phyloP scores from a whole-genome alignment of 2,797 vertebrate genomes.

The Phrynocephalus vlangalii region DNA sequence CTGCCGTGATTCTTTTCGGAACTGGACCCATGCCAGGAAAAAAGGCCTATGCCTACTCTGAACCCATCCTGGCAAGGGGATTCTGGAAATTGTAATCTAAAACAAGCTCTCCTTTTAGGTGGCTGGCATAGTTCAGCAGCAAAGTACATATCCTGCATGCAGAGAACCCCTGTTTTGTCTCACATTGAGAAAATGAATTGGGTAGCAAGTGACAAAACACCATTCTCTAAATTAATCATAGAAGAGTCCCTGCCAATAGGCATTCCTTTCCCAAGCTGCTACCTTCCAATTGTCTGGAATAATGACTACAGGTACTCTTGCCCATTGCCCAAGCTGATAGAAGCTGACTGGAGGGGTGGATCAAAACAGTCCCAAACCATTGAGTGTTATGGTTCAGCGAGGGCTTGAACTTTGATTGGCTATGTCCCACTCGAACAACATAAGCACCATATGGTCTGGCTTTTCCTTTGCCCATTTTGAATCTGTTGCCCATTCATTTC shows the following conservation, averaged over 20 bases:
- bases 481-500: too few species aligned
- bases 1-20: too few species aligned
- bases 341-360: not conserved
- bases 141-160: not conserved
- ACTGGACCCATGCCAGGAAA: too few species aligned
- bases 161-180: not conserved
- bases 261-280: not conserved
- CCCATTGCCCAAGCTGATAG: not conserved
- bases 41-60: too few species aligned
- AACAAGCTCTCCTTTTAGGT: too few species aligned
- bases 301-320: not conserved
- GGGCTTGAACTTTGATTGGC: too few species aligned
- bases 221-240: not conserved
- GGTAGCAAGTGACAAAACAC: not conserved
- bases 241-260: not conserved
- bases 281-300: not conserved
- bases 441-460: too few species aligned
- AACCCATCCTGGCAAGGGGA: not conserved
- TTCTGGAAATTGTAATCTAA: too few species aligned
- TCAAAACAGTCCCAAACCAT: not conserved
- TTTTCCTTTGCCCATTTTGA: too few species aligned
- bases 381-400: too few species aligned
- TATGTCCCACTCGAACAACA: too few species aligned
- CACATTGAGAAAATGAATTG: not conserved
- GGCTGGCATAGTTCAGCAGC: not conserved